These are phyloP conservation scores for Aphelinus certus DNA, from an alignment of 1,140 invertebrate species.

Conservation along the genomic window DNA sequence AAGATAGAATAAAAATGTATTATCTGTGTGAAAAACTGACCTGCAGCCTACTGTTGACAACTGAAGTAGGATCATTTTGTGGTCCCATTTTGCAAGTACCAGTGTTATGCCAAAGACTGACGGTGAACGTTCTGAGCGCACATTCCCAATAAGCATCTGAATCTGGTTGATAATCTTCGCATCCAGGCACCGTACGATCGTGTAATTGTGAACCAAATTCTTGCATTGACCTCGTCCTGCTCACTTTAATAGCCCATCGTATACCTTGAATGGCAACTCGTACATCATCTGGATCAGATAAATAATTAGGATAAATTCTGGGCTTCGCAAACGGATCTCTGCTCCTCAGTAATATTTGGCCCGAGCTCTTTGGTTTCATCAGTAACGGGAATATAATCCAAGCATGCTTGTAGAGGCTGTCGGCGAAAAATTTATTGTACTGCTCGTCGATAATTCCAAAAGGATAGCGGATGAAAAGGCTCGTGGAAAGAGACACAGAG, in stretches of 20 bases:
- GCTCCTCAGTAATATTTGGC: background rate
- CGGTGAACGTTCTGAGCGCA: background rate
- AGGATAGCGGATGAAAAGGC: no score
- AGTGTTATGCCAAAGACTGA: background rate
- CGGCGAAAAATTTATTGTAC: no score
- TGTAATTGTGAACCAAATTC: background rate
- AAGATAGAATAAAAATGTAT: background rate
- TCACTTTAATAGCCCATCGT: background rate
- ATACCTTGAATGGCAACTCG: background rate
- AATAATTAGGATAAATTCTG: background rate
- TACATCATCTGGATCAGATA: background rate
- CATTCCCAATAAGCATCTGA: slow-evolving; percentile 10
- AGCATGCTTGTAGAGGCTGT: background rate
- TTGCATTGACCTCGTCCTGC: background rate
- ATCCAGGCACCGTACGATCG: background rate
- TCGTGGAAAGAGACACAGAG: no score
- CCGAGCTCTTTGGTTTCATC: background rate
- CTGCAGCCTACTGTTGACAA: background rate
- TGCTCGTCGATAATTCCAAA: background rate
- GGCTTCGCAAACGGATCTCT: background rate
- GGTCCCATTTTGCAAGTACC: slow-evolving; percentile 9
- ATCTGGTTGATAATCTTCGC: background rate
- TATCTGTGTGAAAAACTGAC: background rate
- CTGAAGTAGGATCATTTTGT: background rate
- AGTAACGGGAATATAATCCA: background rate